These are phyloP conservation scores for Callyntrura guangdongensis DNA, from an alignment of 2,888 invertebrate genomes.

Conservation along the genomic window DNA sequence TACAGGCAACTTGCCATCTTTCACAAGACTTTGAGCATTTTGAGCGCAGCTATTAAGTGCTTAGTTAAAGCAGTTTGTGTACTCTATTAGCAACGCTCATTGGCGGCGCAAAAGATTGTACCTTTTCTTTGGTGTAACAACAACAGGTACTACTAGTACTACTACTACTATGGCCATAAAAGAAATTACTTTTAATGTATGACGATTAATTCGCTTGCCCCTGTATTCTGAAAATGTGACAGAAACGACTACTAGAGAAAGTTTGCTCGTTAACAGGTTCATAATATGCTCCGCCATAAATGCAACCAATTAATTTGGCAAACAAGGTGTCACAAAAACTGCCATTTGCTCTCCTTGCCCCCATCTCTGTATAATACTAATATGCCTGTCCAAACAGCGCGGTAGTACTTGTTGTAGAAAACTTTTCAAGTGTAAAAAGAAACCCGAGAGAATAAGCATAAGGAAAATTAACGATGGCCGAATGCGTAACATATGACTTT, in stretches of 20 bases:
- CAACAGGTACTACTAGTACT: conserved; percentile 2
- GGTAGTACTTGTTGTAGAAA: not conserved
- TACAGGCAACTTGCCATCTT: not conserved
- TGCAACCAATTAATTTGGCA: conserved; percentile 57
- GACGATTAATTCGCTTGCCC: conserved; percentile 7
- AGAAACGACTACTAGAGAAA: conserved; percentile 17
- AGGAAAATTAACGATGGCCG: not conserved
- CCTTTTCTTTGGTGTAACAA: not conserved
- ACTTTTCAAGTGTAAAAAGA: not conserved
- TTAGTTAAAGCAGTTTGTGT: not conserved
- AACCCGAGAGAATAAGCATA: not conserved
- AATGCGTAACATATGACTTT: not conserved
- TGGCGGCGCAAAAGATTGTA: not conserved
- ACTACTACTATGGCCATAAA: not conserved
- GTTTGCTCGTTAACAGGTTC: conserved; percentile 53
- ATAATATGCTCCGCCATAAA: conserved; percentile 20
- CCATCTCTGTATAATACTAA: not conserved
- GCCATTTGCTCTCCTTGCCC: not conserved
- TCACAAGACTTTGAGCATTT: not conserved
- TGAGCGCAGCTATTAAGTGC: not conserved
- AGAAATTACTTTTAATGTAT: not conserved
- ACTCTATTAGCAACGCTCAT: too few relatives aligned
- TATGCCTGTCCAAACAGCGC: not conserved
- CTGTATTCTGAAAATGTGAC: conserved; percentile 14
- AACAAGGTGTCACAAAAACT: conserved; percentile 60